A percentile compares a stretch with the other conserved stretches of the same genome.
These are phyloP conservation scores for Phthorimaea operculella DNA, from an alignment of 1,140 invertebrate genomes.

Conservation along the genomic window DNA sequence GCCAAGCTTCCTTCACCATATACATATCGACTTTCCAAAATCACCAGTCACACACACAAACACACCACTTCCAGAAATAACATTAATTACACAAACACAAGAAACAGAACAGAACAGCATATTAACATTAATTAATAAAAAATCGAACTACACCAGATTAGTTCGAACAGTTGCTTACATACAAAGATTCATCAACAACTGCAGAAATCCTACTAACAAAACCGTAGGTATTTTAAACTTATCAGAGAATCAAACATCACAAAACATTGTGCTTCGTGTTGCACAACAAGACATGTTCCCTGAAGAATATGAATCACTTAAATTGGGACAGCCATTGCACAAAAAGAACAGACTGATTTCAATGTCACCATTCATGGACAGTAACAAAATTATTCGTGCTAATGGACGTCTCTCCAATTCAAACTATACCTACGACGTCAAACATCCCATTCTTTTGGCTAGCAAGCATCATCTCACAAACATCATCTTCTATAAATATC, in stretches of 20 bases:
- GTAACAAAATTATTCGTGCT: background rate
- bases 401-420: background rate
- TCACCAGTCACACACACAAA: background rate
- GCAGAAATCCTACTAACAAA: background rate
- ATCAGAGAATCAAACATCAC: background rate
- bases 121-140: background rate
- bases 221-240: background rate
- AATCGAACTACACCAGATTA: background rate
- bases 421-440: conserved; percentile 10
- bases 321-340: background rate
- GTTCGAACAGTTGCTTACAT: background rate
- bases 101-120: background rate
- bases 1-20: background rate
- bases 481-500: conserved; percentile 13
- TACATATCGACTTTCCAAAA: conserved; percentile 2
- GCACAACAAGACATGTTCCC: background rate
- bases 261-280: background rate
- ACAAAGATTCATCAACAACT: background rate
- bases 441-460: conserved; percentile 14
- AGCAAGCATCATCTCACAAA: conserved; percentile 13
- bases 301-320: background rate
- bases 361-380: background rate
- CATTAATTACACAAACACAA: conserved; percentile 1
- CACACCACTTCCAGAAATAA: background rate
- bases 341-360: background rate